Percentiles rank a stretch among this genome's conserved stretches.
These are phyloP conservation scores for Osmoderma eremita DNA, from an alignment of 2,888 invertebrate genomes.

Conservation along the genomic window DNA sequence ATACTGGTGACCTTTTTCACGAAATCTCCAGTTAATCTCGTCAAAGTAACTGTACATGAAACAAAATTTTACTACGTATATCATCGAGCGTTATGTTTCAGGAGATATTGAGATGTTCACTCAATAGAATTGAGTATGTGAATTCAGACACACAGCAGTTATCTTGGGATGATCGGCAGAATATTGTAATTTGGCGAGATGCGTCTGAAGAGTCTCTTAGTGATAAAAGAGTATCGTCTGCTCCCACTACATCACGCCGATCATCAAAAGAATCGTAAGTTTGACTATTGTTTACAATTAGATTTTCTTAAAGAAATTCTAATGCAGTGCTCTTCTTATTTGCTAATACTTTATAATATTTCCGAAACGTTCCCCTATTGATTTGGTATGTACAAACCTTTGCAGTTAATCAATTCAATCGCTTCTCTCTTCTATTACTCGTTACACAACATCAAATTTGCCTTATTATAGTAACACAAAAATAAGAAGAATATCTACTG, in stretches of 20 bases:
- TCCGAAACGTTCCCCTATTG: no score
- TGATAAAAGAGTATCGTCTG: conserved; percentile 3
- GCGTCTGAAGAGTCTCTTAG: background rate
- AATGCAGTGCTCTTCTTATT: no score
- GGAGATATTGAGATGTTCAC: conserved; percentile 50
- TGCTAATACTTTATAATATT: no score
- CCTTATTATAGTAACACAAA: background rate
- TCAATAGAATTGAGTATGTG: conserved; percentile 55
- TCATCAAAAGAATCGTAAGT: conserved; percentile 15
- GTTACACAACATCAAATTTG: background rate
- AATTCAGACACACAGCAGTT: conserved; percentile 48
- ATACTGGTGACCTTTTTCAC: conserved; percentile 66
- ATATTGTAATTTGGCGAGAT: conserved; percentile 57
- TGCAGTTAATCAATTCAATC: no score
- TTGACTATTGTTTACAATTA: no score
- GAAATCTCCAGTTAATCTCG: conserved; percentile 57
- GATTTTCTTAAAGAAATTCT: no score
- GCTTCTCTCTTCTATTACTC: no score
- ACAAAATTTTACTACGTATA: background rate
- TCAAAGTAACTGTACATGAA: conserved; percentile 52
- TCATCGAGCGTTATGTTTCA: conserved; percentile 42
- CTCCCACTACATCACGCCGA: background rate
- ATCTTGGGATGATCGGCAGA: conserved; percentile 64
- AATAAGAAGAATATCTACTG: background rate
- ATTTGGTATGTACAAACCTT: no score